Evolutionary conservation across 2,797 vertebrate species (phyloP).

Genomic region (Sebastes minor): DNA sequence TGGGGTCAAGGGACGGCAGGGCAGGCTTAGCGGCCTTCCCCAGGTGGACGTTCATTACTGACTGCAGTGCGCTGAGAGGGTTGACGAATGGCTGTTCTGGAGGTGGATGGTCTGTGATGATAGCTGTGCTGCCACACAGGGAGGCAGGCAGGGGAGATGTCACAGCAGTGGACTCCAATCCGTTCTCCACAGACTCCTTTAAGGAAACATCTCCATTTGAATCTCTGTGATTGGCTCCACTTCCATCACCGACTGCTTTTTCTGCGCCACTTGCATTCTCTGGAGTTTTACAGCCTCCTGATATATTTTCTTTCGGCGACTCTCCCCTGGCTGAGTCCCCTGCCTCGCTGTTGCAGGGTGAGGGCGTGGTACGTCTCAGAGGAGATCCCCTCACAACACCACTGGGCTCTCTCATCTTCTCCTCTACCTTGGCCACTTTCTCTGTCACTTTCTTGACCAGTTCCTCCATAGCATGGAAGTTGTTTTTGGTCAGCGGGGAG

Average conservation of each 20-base stretch:
- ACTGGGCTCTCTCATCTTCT: conserved; percentile 92
- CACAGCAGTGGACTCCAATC: conserved; percentile 83
- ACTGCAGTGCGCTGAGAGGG: conserved; percentile 96
- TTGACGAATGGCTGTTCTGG: conserved; percentile 98
- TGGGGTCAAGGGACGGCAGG: conserved; percentile 94
- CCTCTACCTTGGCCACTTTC: conserved; percentile 96
- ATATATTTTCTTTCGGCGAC: conserved; percentile 83
- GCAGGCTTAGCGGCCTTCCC: conserved; percentile 98
- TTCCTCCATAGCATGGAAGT: conserved; percentile 98
- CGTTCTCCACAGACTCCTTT: conserved; percentile 89
- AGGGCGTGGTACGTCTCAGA: conserved; percentile 88
- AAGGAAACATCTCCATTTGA: conserved; percentile 84
- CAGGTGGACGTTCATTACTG: conserved; percentile 98
- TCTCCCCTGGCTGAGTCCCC: conserved; percentile 88
- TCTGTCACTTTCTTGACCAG: conserved; percentile 97
- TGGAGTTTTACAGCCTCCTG: conserved; percentile 85
- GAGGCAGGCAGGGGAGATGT: conserved; percentile 81
- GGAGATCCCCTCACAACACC: conserved; percentile 85
- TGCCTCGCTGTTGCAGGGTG: conserved; percentile 91
- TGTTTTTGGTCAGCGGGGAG: conserved; percentile 94
- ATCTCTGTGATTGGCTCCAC: conserved; percentile 83
- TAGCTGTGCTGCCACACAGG: conserved; percentile 92
- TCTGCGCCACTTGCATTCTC: conserved; percentile 77
- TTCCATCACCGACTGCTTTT: conserved; percentile 39
- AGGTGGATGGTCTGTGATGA: conserved; percentile 97